A percentile compares a stretch with the other conserved stretches of the same genome.
phyloP scores from a whole-genome alignment of 2,113 vertebrate species.

The Connochaetes taurinus region DNA sequence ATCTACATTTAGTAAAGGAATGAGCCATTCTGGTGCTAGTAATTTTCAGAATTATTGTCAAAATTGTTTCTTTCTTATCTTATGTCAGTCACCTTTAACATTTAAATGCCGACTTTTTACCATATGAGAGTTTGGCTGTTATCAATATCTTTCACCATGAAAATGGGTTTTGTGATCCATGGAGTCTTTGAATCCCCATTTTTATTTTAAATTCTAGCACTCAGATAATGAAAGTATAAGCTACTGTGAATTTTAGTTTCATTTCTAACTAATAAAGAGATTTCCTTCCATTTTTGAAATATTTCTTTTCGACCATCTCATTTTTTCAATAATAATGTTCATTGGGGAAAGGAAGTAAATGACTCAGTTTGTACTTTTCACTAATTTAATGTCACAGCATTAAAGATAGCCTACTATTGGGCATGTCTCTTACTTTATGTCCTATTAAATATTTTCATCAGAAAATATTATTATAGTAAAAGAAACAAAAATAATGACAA shows the following conservation, averaged over 20 bases:
- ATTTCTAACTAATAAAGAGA: not conserved
- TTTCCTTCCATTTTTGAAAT: not conserved
- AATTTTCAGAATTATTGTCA: conserved; percentile 30
- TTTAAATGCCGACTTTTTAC: not conserved
- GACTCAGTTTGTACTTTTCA: not conserved
- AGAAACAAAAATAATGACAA: not conserved
- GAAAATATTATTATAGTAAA: not conserved
- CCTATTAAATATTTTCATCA: not conserved
- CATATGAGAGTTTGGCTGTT: not conserved
- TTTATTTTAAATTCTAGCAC: not conserved
- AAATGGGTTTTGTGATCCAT: conserved; percentile 4
- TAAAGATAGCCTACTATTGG: not conserved
- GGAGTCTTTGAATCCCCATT: not conserved
- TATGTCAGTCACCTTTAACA: conserved; percentile 26
- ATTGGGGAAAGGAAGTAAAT: not conserved
- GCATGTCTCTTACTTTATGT: not conserved
- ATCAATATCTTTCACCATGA: conserved; percentile 21
- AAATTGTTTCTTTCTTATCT: conserved; percentile 5
- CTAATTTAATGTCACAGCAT: not conserved
- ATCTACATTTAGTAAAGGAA: conserved; percentile 16
- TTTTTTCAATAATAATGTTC: not conserved
- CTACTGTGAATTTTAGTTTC: not conserved
- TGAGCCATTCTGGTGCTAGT: not conserved
- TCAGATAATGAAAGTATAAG: conserved; percentile 19
- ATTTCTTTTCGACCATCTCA: not conserved